A percentile compares a stretch with the other conserved stretches of the same genome.
Evolutionary conservation across 2,888 invertebrate species (phyloP).

Genomic region (Cephalotes varians): DNA sequence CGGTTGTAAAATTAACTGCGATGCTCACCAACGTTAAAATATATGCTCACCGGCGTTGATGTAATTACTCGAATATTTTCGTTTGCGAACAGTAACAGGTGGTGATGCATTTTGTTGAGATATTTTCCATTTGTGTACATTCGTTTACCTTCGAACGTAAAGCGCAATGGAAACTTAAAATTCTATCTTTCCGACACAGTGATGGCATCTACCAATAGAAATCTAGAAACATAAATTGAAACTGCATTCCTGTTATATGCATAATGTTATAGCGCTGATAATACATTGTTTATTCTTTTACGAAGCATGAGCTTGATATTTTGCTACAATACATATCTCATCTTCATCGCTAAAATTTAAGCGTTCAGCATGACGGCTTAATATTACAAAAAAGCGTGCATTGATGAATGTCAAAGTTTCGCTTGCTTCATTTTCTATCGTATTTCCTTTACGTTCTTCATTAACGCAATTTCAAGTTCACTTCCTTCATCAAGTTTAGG

Average conservation of each 20-base stretch:
- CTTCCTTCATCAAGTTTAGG: constrained; percentile 37
- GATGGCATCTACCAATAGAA: constrained; percentile 20
- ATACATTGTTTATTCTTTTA: not conserved
- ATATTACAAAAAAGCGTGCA: not conserved
- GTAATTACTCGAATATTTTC: constrained; percentile 30
- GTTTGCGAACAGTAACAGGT: constrained; percentile 9
- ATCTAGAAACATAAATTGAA: constrained; percentile 24
- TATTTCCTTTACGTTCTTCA: constrained; percentile 1
- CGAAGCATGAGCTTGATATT: constrained; percentile 18
- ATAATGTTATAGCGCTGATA: not conserved
- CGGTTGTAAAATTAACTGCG: constrained; percentile 18
- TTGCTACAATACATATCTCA: not conserved
- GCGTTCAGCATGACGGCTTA: not conserved
- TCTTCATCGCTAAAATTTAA: not conserved
- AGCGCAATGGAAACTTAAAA: constrained; percentile 23
- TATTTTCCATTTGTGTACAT: not conserved
- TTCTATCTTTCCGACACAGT: constrained; percentile 4
- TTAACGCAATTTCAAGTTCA: constrained; percentile 42
- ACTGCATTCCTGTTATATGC: constrained; percentile 10
- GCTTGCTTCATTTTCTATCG: not conserved
- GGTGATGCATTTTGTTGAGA: constrained; percentile 28
- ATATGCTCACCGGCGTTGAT: constrained; percentile 4
- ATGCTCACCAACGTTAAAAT: constrained; percentile 10
- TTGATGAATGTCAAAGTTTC: not conserved
- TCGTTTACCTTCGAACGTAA: constrained; percentile 11